These are phyloP conservation scores for Trachymyrmex cornetzi DNA, from an alignment of 1,140 invertebrate species.

Conservation along the genomic window DNA sequence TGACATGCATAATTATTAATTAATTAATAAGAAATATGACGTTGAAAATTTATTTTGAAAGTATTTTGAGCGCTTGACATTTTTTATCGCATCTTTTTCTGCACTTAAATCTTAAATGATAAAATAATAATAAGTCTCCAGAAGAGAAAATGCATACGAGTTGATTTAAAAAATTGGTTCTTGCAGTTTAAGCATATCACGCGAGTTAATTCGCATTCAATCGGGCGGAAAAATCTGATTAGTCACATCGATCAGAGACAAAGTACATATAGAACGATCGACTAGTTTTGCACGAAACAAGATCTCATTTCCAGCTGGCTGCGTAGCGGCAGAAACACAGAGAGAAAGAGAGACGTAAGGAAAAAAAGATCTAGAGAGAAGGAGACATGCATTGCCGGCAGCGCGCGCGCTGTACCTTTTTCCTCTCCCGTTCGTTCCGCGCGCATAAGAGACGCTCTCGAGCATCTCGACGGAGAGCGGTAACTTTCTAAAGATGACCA, in stretches of 20 bases:
- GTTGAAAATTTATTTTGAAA: background rate
- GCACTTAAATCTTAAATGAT: background rate
- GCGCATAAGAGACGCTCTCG: slow-evolving; percentile 40
- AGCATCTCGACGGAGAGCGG: slow-evolving; percentile 44
- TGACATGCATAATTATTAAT: background rate
- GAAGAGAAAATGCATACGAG: slow-evolving; percentile 8
- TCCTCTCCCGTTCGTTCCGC: background rate
- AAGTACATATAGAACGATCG: slow-evolving; percentile 10
- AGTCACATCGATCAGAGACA: slow-evolving; percentile 41
- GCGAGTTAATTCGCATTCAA: slow-evolving; percentile 9
- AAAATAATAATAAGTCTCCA: background rate
- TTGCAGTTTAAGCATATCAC: background rate
- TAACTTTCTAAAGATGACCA: slow-evolving; percentile 57
- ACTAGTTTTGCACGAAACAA: background rate
- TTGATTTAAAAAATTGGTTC: background rate
- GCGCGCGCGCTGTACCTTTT: slow-evolving; percentile 21
- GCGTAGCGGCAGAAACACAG: background rate
- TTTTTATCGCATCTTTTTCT: background rate
- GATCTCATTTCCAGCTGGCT: slow-evolving; percentile 51
- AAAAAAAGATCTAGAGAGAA: slow-evolving; percentile 6
- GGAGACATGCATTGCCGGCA: background rate
- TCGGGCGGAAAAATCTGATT: slow-evolving; percentile 37
- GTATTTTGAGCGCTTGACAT: background rate
- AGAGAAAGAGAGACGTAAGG: background rate
- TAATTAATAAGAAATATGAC: background rate